Conservation (phyloP, 2,888 invertebrate genomes). For the Nomada flava region DNA sequence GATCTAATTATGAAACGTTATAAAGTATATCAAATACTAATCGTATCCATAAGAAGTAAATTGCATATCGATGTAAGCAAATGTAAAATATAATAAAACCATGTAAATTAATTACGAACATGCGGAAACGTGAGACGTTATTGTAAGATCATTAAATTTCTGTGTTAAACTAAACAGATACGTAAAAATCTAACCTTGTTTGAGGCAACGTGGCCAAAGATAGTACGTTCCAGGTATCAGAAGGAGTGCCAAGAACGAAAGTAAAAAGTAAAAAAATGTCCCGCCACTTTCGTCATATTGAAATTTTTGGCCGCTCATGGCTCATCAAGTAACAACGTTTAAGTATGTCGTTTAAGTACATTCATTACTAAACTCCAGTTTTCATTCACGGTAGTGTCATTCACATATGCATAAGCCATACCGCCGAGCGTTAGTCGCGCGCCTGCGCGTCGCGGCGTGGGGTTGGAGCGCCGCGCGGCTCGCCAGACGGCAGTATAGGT, state of each 20-base stretch:
- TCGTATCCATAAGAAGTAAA: slow-evolving; percentile 3
- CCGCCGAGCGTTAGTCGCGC: too few relatives aligned
- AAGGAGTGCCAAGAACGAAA: slow-evolving; percentile 97
- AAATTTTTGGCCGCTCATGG: slow-evolving; percentile 99
- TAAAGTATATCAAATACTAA: background rate
- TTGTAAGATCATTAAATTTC: slow-evolving; percentile 32
- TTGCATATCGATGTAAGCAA: background rate
- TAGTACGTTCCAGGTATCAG: slow-evolving; percentile 98
- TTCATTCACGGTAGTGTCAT: slow-evolving; percentile 61
- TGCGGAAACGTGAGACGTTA: background rate
- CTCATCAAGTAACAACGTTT: slow-evolving; percentile 72
- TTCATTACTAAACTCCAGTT: slow-evolving; percentile 67
- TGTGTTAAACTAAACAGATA: slow-evolving; percentile 40
- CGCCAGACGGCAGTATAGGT: too few relatives aligned
- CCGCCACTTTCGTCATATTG: slow-evolving; percentile 99
- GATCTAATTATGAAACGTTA: slow-evolving; percentile 86
- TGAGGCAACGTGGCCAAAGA: slow-evolving; percentile 97
- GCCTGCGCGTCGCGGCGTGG: too few relatives aligned
- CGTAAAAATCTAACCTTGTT: slow-evolving; percentile 89
- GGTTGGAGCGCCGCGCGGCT: too few relatives aligned
- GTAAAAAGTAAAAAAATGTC: slow-evolving; percentile 99
- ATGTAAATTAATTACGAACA: background rate
- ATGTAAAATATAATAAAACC: background rate
- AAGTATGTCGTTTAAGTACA: slow-evolving; percentile 70
- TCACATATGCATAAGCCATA: slow-evolving; percentile 36